Evolutionary conservation across 2,113 vertebrate species (phyloP), one percentile per base, ranked within the genome.

Genomic region (Planiliza haematocheilus): DNA sequence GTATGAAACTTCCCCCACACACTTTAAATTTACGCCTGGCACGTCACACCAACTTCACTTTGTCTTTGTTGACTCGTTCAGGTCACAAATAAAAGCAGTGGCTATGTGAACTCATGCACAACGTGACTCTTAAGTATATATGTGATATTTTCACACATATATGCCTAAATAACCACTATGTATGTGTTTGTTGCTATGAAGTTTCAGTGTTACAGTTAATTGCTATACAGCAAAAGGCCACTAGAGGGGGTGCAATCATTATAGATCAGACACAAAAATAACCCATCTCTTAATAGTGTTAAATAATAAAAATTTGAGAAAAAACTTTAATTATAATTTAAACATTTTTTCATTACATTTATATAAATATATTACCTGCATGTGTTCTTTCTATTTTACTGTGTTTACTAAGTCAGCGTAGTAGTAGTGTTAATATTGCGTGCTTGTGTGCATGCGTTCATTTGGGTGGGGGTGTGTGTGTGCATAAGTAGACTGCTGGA

Each of bases 161-260:
- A 20, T 41, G 18, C 11, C 18, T 36, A 50, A 48, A 48, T 8
- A 34, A 60, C 9, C 13, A 50, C 10, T 48, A 2, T 65, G 5
- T 10, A 2, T 18, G 2, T 51, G 21, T 62, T 21, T 20, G 7
- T 43, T 42, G 17, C 18, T 34, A 7, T 21, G 12, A 1, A 38
- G 4, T 34, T 42, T 9, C 13, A 52, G 10, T 43, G 18, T 16
- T 42, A 1, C 1, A 50, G 16, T 43, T 13, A 18, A 18, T 18
- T 89, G 80, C 38, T 57, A 55, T 72, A 38, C 41, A 52, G 57
- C 7, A 53, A 6, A 2, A 0, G 1, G 42, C 91, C 91, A 88
- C 90, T 91, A 92, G 92, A 91, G 88, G 91, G 89, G 4, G 86
- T 38, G 45, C 88, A 77, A 85, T 80, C 81, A 73, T 65, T 60